Conservation (phyloP, 1,140 invertebrate genomes). For the Panagrolaimus sp. region DNA sequence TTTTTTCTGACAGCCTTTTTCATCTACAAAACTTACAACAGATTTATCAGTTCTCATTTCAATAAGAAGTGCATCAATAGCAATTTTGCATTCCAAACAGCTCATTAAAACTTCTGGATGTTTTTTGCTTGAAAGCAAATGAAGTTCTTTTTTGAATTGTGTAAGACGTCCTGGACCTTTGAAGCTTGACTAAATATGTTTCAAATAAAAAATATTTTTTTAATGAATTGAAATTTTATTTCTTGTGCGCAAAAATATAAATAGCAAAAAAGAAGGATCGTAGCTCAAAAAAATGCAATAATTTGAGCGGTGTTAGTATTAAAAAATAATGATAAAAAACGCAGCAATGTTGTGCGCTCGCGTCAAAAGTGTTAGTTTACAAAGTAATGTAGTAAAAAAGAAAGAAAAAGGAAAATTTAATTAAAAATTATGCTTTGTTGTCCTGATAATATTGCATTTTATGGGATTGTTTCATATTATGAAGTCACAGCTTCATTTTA, state of each 20-base stretch:
- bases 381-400: too few species aligned
- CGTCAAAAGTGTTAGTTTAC: too few species aligned
- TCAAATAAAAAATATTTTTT: constrained; percentile 11
- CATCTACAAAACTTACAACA: constrained; percentile 5
- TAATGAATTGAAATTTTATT: not conserved
- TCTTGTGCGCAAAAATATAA: not conserved
- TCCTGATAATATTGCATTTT: too few species aligned
- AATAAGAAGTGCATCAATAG: constrained; percentile 11
- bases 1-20: not conserved
- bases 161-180: constrained; percentile 2
- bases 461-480: too few species aligned
- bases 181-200: constrained; percentile 8
- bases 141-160: constrained; percentile 17
- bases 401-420: too few species aligned
- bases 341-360: not conserved
- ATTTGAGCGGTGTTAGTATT: constrained; percentile 7
- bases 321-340: constrained; percentile 13
- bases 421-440: too few species aligned
- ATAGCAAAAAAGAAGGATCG: not conserved
- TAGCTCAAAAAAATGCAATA: not conserved
- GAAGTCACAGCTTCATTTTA: not conserved
- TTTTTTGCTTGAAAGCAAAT: not conserved
- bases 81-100: constrained; percentile 23
- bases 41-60: constrained; percentile 15
- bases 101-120: constrained; percentile 21